Percentiles rank a stretch among this genome's conserved stretches.
Evolutionary conservation across 2,888 invertebrate species (phyloP).

Genomic region (Pecten maximus): DNA sequence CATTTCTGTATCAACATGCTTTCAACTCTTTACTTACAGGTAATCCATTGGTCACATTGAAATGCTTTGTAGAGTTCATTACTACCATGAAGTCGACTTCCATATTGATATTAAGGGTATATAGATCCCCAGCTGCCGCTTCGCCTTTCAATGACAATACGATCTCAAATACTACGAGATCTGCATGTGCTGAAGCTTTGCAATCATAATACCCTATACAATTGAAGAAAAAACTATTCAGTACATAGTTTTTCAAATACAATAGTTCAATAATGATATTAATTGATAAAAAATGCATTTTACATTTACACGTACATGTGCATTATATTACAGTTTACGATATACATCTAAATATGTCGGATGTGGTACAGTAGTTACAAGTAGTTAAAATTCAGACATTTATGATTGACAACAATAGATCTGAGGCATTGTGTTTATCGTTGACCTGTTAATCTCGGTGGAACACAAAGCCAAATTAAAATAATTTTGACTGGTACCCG

Average conservation of each 20-base stretch:
- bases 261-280: too few species aligned
- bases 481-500: too few species aligned
- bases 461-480: too few species aligned
- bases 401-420: too few species aligned
- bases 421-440: too few species aligned
- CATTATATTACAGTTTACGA: too few species aligned
- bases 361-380: too few species aligned
- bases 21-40: not conserved
- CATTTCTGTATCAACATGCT: too few species aligned
- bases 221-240: not conserved
- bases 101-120: not conserved
- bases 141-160: not conserved
- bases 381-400: too few species aligned
- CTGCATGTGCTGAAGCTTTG: not conserved
- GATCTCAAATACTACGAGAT: not conserved
- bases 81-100: not conserved
- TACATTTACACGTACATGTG: not conserved
- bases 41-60: not conserved
- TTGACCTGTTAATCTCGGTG: too few species aligned
- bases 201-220: not conserved
- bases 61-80: not conserved
- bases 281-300: not conserved
- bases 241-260: too few species aligned
- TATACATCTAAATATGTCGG: too few species aligned
- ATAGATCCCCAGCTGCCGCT: not conserved